These are phyloP conservation scores for Stegodyphus mimosarum DNA, from an alignment of 1,140 invertebrate genomes.

Conservation along the genomic window DNA sequence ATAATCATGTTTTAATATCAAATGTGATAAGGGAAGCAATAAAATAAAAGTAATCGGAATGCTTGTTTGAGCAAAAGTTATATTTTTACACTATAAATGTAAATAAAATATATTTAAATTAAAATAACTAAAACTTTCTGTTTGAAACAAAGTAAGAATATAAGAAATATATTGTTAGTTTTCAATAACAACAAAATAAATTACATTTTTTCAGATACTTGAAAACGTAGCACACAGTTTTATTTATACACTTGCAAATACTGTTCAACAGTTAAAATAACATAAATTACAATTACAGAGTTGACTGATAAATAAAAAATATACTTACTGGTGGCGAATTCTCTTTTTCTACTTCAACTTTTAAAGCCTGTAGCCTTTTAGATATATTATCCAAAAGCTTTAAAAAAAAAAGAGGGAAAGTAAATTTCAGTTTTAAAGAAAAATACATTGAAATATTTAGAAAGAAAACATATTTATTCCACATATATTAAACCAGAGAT, in stretches of 20 bases:
- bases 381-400: conserved; percentile 51
- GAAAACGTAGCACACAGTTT: background rate
- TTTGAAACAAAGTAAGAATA: no score
- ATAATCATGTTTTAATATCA: no score
- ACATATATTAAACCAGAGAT: no score
- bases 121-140: no score
- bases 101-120: no score
- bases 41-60: no score
- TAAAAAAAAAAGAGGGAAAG: background rate
- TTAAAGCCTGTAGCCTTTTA: conserved; percentile 60
- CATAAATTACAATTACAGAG: background rate
- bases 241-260: background rate
- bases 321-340: conserved; percentile 55
- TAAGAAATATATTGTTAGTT: no score
- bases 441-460: no score
- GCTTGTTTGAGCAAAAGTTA: no score
- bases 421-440: background rate
- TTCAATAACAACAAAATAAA: background rate
- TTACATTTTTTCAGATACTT: background rate
- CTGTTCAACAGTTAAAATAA: background rate
- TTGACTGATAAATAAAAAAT: background rate
- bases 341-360: conserved; percentile 64
- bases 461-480: no score
- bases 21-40: no score
- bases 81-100: no score